Evolutionary conservation across 2,113 vertebrate species (phyloP).

Genomic region (Colaptes auratus): DNA sequence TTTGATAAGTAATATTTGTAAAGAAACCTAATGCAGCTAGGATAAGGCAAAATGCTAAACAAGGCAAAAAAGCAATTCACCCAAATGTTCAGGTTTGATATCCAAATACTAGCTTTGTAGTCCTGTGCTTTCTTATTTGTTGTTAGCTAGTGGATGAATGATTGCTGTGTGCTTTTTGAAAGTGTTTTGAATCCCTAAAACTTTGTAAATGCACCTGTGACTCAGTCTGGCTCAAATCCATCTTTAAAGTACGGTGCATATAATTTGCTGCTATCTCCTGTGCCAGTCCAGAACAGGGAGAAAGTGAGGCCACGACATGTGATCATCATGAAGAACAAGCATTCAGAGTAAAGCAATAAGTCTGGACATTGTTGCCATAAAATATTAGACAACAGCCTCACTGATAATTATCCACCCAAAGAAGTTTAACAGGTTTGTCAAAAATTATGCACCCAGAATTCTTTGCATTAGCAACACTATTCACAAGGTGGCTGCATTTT

Average conservation of each 20-base stretch:
- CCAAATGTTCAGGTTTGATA: not conserved
- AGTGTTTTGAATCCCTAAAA: not conserved
- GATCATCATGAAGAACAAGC: not conserved
- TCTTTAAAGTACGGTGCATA: not conserved
- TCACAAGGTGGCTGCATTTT: not conserved
- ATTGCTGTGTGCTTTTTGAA: not conserved
- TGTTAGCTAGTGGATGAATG: not conserved
- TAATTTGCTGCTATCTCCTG: not conserved
- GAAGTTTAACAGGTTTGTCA: not conserved
- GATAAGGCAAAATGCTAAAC: not conserved
- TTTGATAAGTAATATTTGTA: not conserved
- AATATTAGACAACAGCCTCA: not conserved
- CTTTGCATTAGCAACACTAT: not conserved
- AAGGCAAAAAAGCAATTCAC: not conserved
- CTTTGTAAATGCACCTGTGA: not conserved
- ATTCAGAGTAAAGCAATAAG: not conserved
- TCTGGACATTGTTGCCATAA: not conserved
- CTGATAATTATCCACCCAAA: not conserved
- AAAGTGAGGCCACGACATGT: not conserved
- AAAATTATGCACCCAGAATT: too few relatives aligned
- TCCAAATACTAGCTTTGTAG: not conserved
- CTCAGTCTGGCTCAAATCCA: not conserved
- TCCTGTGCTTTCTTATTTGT: not conserved
- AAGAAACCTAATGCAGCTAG: not conserved
- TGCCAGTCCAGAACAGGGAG: not conserved